phyloP scores from a whole-genome alignment of 2,797 vertebrate species.

The Chloroceryle amazona region DNA sequence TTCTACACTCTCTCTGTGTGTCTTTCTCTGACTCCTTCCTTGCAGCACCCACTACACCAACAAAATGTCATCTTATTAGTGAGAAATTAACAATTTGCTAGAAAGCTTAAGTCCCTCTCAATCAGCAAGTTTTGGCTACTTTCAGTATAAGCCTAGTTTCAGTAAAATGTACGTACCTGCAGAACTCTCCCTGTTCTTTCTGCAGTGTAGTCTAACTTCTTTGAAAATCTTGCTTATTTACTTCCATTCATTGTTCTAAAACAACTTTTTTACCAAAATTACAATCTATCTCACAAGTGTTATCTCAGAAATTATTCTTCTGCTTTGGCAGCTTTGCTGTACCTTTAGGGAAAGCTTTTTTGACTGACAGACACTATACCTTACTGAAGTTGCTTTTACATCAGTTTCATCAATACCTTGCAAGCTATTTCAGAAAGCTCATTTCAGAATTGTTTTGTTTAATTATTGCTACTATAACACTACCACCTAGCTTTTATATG shows the following conservation, averaged over 20 bases:
- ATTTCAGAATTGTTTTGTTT: not conserved
- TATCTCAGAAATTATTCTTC: not conserved
- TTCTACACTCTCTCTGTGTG: not conserved
- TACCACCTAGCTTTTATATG: not conserved
- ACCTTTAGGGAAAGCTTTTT: not conserved
- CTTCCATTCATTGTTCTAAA: not conserved
- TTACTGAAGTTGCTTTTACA: not conserved
- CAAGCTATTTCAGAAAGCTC: not conserved
- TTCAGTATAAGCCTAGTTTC: not conserved
- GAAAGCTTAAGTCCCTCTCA: not conserved
- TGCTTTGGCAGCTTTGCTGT: not conserved
- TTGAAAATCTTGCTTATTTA: not conserved
- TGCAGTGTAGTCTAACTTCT: not conserved
- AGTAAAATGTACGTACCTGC: not conserved
- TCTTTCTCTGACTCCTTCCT: not conserved
- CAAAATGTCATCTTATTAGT: not conserved
- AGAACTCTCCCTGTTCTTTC: not conserved
- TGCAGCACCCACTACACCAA: not conserved
- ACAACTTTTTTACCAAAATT: not conserved
- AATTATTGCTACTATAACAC: not conserved
- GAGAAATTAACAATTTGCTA: not conserved
- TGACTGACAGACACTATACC: not conserved
- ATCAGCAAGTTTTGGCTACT: not conserved
- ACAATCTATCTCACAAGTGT: not conserved
- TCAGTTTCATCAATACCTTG: not conserved